Evolutionary conservation across 1,140 invertebrate genomes (phyloP).

Genomic region (Achroia grisella): DNA sequence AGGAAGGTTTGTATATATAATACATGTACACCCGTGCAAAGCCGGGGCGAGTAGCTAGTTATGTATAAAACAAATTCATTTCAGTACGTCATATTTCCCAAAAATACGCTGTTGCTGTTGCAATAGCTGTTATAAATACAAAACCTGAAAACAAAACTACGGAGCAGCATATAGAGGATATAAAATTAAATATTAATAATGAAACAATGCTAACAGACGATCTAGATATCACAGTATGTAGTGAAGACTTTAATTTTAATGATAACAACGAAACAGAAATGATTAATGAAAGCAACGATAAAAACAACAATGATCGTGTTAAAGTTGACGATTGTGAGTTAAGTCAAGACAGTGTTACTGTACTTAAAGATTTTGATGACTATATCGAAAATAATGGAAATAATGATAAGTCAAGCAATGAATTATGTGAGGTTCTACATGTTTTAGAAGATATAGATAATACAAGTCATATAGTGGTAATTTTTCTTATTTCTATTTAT

Average conservation of each 20-base stretch:
- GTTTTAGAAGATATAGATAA: background rate
- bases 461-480: background rate
- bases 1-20: no score
- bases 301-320: background rate
- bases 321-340: conserved; percentile 4
- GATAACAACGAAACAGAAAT: conserved; percentile 7
- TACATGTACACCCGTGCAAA: no score
- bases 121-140: conserved; percentile 30
- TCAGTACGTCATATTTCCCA: conserved; percentile 28
- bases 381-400: background rate
- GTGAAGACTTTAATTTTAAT: conserved; percentile 33
- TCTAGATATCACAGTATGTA: conserved; percentile 21
- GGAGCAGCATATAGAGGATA: conserved; percentile 22
- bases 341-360: conserved; percentile 1
- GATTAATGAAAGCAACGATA: conserved; percentile 17
- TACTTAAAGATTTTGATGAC: background rate
- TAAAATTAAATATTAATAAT: conserved; percentile 25
- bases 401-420: no score
- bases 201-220: conserved; percentile 12
- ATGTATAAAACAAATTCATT: background rate
- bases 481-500: background rate
- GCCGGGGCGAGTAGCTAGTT: background rate
- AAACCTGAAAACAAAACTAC: conserved; percentile 25
- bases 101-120: conserved; percentile 32
- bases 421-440: background rate